Conservation (phyloP, 2,888 invertebrate genomes). For the Erynnis tages region DNA sequence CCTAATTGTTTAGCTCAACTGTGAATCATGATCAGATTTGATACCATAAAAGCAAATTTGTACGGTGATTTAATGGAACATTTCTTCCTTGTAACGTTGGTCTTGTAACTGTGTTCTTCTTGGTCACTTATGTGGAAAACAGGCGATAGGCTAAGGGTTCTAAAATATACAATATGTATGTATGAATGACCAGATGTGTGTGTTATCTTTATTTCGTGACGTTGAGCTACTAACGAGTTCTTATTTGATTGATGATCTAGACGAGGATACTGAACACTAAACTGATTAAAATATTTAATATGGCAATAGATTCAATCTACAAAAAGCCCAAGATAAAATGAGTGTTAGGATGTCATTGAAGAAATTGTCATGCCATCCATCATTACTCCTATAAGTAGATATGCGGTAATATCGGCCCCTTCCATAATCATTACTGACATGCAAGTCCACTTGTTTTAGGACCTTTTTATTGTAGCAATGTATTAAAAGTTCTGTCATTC, state of each 20-base stretch:
- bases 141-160: too few species aligned
- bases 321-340: conserved; percentile 60
- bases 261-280: conserved; percentile 52
- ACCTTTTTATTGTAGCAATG: neutral
- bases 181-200: too few species aligned
- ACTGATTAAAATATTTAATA: conserved; percentile 68
- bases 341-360: conserved; percentile 49
- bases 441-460: conserved; percentile 7
- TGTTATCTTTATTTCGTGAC: too few species aligned
- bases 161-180: too few species aligned
- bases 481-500: neutral
- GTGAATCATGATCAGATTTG: conserved; percentile 8
- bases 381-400: conserved; percentile 37
- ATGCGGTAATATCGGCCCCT: conserved; percentile 41
- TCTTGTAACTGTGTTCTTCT: conserved; percentile 52
- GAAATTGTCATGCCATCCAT: conserved; percentile 56
- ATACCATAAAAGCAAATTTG: neutral
- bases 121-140: too few species aligned
- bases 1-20: neutral
- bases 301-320: conserved; percentile 54
- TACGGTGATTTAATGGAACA: too few species aligned
- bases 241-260: conserved; percentile 65
- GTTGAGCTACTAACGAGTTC: conserved; percentile 58
- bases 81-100: neutral
- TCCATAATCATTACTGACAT: conserved; percentile 18